Evolutionary conservation across 1,140 invertebrate species (phyloP), one percentile per base, ranked within the genome.

Genomic region (Trichonephila clavipes): DNA sequence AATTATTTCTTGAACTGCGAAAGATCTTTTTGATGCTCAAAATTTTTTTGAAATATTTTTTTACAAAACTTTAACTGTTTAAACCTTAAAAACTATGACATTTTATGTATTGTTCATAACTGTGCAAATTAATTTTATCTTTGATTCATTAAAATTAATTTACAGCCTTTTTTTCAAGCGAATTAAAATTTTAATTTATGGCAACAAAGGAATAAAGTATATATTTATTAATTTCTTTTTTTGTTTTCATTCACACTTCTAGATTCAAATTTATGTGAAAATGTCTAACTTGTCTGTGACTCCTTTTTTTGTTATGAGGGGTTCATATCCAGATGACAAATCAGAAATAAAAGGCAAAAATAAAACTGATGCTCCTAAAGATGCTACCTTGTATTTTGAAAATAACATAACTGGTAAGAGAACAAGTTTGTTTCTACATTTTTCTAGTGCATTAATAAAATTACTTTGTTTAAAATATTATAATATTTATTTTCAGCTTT

Each of bases 191-290:
- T 2, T 18, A 64, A 64, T 64, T 12, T 18, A 51, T 7, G 10
- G 6, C 0, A 1, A 12, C 8, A 12, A 51, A 7, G 51, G 21
- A 64, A 64, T 21, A 18, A 64, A 21, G 0, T 64, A 21, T 18
- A 6, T 19, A 19, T 21, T 18, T 64, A 19, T 21, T 64, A 19
- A 21, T 64, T 40, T 77, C 16, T 64, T 6, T 64, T 62, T 62
- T 19, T 64, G 61, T 64, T 64, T 40, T 34, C 34, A 18, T 18
- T 5, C 16, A 4, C 16, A 1, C 3, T 40, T 77, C 8, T 18
- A 94, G 93, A 40, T 90, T 14, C 21, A 44, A 14, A 94, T 94
- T 59, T 90, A 62, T 90, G 88, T 85, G 28, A 94, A 94, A 72
- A 90, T 94, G 58, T 61, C 69, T 51, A 86, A 90, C 2, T 86